Evolutionary conservation across 23 tunicate species (phyloP).

Genomic region (Diplosoma virens): DNA sequence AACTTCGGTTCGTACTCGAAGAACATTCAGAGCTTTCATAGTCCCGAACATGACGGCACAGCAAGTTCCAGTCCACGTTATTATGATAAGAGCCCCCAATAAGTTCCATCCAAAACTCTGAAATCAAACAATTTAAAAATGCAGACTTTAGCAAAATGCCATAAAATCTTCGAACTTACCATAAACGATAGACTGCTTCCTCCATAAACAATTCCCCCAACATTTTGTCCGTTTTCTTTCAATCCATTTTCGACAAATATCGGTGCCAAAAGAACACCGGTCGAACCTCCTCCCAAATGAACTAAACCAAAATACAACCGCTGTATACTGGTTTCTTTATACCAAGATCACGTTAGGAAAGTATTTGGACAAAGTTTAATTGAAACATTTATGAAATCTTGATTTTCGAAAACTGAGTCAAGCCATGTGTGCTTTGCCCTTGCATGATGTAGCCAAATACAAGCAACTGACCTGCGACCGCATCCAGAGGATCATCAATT

Average conservation of each 20-base stretch:
- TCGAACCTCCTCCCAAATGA: slow-evolving; percentile 76
- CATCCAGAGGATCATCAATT: slow-evolving; percentile 95
- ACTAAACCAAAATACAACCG: slow-evolving; percentile 33
- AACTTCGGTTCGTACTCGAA: slow-evolving; percentile 55
- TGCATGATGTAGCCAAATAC: no score
- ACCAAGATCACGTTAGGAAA: no score
- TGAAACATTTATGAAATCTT: no score
- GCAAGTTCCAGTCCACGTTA: slow-evolving; percentile 56
- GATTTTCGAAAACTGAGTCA: no score
- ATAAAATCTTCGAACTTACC: neutral
- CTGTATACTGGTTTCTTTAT: no score
- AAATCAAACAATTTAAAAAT: neutral
- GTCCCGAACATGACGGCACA: slow-evolving; percentile 48
- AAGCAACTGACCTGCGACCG: slow-evolving; percentile 83
- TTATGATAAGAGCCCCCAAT: slow-evolving; percentile 52
- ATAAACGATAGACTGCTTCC: slow-evolving; percentile 38
- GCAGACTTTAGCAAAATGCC: neutral
- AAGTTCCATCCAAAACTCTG: slow-evolving; percentile 80
- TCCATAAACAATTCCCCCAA: slow-evolving; percentile 56
- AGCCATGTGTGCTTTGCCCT: no score
- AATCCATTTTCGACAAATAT: slow-evolving; percentile 57
- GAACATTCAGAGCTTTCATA: slow-evolving; percentile 42
- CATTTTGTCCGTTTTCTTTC: slow-evolving; percentile 22
- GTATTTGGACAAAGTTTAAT: no score
- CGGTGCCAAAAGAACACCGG: slow-evolving; percentile 62